Base-by-base conservation (phyloP, 2,888 invertebrate species). In the Campoplex capitator region DNA sequence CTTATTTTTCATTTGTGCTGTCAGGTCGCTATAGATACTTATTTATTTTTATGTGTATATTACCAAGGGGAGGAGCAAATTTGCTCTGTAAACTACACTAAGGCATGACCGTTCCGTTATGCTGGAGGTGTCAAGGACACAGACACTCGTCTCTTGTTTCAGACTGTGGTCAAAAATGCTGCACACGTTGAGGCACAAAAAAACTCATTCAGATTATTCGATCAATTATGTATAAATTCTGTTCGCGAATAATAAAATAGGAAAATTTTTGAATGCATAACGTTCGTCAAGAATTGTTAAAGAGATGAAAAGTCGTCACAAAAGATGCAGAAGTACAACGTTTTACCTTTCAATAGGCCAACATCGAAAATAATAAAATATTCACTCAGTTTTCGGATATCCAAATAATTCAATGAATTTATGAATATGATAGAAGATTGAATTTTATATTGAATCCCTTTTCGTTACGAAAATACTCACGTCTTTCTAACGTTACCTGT, bases 31-130 rank as follows among this genome's bases (percentile, higher is more conserved):
- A 23, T 74, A 45, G 42, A 56, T 70, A 54, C 38, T 51, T 32
- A 79, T 76, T 79, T 76, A 79, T 86, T 80, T 45, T 11, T 45
- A 45, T 7, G 38, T 83, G 83, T 51, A 67, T 80, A 76, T 58
- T 67, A 62, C n/a, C 54, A 38, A 62, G 65, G 68, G 71, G 54
- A 67, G 65, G 75, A 54, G 32, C 76, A 65, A 78, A 79, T 45
- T 83, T 51, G 65, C 75, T 75, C 62, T 62, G 73, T 75, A 58
- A 80, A 86, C 56, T 48, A 48, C 73, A 71, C 77, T n/a, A 51
- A n/a, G 48, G 68, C 67, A 58, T 32, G 48, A 79, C 71, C 83
- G 79, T 82, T 79, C 68, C 54, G 70, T 70, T 18, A 42, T 80
- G 23, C 75, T 56, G 45, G 45, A 75, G 70, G 45, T 73, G 65